Evolutionary conservation across 2,113 vertebrate species (phyloP).

Genomic region (Ciconia stormi): DNA sequence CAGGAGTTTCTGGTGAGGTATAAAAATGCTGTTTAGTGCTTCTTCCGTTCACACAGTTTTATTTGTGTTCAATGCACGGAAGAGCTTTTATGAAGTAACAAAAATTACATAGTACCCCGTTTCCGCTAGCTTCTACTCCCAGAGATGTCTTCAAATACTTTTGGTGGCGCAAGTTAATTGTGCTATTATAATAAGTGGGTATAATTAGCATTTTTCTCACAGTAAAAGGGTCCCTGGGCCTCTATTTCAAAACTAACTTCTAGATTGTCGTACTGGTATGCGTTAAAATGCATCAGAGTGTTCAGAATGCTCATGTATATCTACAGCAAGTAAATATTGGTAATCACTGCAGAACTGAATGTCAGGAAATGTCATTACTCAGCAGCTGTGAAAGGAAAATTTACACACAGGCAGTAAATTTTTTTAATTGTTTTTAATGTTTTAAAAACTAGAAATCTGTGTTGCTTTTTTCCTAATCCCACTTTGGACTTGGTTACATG

Average conservation of each 20-base stretch:
- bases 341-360: slow-evolving; percentile 11
- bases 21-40: not conserved
- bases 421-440: not conserved
- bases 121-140: slow-evolving; percentile 12
- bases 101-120: not conserved
- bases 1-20: not conserved
- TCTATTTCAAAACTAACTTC: not conserved
- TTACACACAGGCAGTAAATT: not conserved
- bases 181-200: slow-evolving; percentile 20
- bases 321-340: slow-evolving; percentile 9
- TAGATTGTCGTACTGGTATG: not conserved
- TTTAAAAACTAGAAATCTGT: not conserved
- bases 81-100: slow-evolving; percentile 3
- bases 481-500: not conserved
- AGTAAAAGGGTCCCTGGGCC: not conserved
- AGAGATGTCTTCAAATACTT: slow-evolving; percentile 18
- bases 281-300: not conserved
- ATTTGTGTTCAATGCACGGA: not conserved
- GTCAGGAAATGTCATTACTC: not conserved
- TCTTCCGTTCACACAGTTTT: not conserved
- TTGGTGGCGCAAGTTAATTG: slow-evolving; percentile 34
- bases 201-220: slow-evolving; percentile 17
- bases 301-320: not conserved
- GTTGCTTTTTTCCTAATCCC: not conserved
- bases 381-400: not conserved